These are phyloP conservation scores for Falco rusticolus DNA, from an alignment of 2,797 vertebrate species.

Conservation along the genomic window DNA sequence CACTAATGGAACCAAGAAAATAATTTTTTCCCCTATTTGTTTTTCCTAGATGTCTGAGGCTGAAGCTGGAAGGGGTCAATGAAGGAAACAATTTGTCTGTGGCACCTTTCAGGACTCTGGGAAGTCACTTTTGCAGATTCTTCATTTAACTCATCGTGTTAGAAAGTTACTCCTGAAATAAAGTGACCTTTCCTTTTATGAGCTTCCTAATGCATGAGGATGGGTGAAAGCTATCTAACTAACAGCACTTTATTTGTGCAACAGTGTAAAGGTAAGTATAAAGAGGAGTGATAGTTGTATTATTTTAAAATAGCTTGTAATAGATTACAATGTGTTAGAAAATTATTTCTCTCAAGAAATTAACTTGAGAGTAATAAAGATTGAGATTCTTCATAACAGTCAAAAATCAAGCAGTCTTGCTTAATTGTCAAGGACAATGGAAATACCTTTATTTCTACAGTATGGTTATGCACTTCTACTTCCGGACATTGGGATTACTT, in stretches of 20 bases:
- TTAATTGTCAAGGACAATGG: not conserved
- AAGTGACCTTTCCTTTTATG: not conserved
- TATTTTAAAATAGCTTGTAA: not conserved
- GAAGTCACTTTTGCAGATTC: not conserved
- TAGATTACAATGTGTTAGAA: not conserved
- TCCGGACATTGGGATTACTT: conserved; percentile 26
- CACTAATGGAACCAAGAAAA: not conserved
- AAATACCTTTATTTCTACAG: conserved; percentile 14
- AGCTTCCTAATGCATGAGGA: not conserved
- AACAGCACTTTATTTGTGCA: not conserved
- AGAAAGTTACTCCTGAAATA: not conserved
- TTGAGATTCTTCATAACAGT: not conserved
- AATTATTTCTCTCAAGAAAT: not conserved
- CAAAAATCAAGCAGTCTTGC: not conserved
- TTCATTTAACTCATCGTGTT: not conserved
- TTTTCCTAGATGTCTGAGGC: not conserved
- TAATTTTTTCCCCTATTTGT: not conserved
- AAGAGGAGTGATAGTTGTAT: not conserved
- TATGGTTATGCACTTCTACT: not conserved
- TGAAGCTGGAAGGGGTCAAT: not conserved
- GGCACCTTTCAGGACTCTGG: not conserved
- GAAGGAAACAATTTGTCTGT: not conserved
- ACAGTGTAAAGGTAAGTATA: not conserved
- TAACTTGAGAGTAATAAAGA: not conserved
- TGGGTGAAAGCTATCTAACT: not conserved